Evolutionary conservation across 2,888 invertebrate species (phyloP).

Genomic region (Diarsia brunnea): DNA sequence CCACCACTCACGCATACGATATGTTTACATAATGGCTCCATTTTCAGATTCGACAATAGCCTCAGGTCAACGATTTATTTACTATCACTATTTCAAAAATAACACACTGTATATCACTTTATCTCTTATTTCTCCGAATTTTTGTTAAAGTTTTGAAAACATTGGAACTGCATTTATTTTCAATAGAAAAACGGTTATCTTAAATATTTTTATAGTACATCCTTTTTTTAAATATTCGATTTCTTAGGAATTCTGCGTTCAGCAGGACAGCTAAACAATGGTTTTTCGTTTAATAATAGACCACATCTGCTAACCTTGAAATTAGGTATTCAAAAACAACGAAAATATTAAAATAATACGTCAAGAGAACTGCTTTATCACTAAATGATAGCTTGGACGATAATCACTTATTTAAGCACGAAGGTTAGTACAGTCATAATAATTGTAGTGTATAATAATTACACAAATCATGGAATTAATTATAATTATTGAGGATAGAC

Average conservation of each 20-base stretch:
- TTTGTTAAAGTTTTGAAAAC: background rate
- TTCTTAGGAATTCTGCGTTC: background rate
- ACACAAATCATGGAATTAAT: conserved; percentile 8
- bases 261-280: background rate
- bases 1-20: conserved; percentile 39
- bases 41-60: conserved; percentile 42
- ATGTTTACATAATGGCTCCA: conserved; percentile 61
- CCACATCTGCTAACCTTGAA: background rate
- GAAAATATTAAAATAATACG: conserved; percentile 1
- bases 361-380: conserved; percentile 14
- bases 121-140: background rate
- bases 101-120: background rate
- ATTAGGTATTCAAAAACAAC: background rate
- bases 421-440: background rate
- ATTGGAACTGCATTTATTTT: background rate
- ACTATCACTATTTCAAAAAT: conserved; percentile 15
- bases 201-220: background rate
- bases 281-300: background rate
- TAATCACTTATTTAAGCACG: conserved; percentile 19
- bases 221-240: background rate
- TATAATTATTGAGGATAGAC: background rate
- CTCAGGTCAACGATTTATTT: conserved; percentile 50
- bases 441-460: conserved; percentile 11
- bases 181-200: background rate
- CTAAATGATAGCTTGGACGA: conserved; percentile 16